Percentiles rank a stretch among this genome's conserved stretches.
phyloP scores from a whole-genome alignment of 2,888 invertebrate genomes.

The Apotomis turbidana region DNA sequence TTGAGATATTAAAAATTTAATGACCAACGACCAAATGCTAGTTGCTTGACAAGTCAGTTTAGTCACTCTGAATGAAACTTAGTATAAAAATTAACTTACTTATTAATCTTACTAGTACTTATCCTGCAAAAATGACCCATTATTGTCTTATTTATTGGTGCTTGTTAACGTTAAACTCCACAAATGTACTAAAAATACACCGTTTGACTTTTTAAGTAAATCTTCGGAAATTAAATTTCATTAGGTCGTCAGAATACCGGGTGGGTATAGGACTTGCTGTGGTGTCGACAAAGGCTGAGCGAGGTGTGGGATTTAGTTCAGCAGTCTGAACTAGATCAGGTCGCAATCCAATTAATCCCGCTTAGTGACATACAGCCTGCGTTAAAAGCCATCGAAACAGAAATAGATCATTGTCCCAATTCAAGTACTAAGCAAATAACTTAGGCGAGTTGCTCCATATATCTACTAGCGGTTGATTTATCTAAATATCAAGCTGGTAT shows the following conservation, averaged over 20 bases:
- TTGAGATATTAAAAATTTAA: not conserved
- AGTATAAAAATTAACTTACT: too few relatives aligned
- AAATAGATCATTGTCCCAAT: not conserved
- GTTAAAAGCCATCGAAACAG: not conserved
- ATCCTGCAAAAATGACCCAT: too few relatives aligned
- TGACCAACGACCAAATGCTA: not conserved
- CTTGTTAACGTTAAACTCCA: too few relatives aligned
- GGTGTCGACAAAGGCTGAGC: not conserved
- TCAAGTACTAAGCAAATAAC: not conserved
- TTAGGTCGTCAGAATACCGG: not conserved
- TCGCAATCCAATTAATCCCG: conserved; percentile 6
- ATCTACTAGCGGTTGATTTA: too few relatives aligned
- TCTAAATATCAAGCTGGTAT: too few relatives aligned
- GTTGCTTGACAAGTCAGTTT: not conserved
- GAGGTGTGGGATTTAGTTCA: not conserved
- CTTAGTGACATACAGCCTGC: not conserved
- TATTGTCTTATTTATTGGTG: too few relatives aligned
- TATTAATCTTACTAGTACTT: too few relatives aligned
- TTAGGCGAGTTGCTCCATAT: not conserved
- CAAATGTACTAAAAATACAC: too few relatives aligned
- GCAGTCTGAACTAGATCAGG: conserved; percentile 2
- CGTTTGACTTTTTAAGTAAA: too few relatives aligned
- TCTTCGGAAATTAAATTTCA: not conserved
- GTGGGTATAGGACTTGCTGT: not conserved
- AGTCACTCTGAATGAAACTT: not conserved